phyloP scores from a whole-genome alignment of 2,888 invertebrate species.

The Aporophyla nigra region DNA sequence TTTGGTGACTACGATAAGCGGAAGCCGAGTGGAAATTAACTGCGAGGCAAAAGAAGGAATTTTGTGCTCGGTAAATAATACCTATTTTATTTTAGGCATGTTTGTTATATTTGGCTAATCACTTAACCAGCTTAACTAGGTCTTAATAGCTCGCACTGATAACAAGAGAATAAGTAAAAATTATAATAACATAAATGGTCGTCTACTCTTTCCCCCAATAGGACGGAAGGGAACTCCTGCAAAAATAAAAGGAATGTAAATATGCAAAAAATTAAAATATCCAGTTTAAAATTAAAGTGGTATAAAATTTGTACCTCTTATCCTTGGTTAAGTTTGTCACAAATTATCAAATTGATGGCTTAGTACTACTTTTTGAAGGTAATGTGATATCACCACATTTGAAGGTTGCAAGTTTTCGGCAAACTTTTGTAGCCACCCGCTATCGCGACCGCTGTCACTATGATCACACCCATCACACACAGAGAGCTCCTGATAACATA shows the following conservation, averaged over 20 bases:
- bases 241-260: not conserved
- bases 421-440: not conserved
- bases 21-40: not conserved
- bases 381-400: not conserved
- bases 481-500: constrained; percentile 58
- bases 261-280: not conserved
- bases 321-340: not conserved
- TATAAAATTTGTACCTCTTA: not conserved
- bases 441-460: not conserved
- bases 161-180: too few relatives aligned
- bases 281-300: not conserved
- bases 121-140: not conserved
- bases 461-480: not conserved
- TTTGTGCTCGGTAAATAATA: not conserved
- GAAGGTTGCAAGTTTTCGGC: not conserved
- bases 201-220: not conserved
- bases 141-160: not conserved
- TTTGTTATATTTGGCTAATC: not conserved
- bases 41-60: not conserved
- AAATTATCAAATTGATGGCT: not conserved
- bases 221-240: not conserved
- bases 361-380: not conserved
- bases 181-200: not conserved
- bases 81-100: not conserved
- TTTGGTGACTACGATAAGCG: constrained; percentile 13